A percentile compares a stretch with the other conserved stretches of the same genome.
Conservation (phyloP, 2,113 vertebrate species). For the Pseudorectes ferrugineus region DNA sequence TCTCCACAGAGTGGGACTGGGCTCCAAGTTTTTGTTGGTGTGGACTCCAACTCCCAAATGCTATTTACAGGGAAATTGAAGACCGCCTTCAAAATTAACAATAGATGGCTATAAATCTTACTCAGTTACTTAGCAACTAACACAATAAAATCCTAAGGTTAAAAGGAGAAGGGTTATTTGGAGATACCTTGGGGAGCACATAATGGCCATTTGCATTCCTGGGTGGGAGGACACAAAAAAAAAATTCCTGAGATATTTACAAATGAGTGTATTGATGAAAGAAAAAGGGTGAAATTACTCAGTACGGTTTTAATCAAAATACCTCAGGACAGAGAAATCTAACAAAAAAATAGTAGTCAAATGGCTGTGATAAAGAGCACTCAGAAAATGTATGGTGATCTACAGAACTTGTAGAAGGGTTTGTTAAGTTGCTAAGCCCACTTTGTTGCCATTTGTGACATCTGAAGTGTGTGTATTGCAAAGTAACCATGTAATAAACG, state of each 20-base stretch:
- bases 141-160: constrained; percentile 69
- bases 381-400: not conserved
- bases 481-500: not conserved
- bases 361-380: constrained; percentile 13
- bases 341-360: not conserved
- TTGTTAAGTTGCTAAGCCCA: not conserved
- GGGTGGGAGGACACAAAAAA: constrained; percentile 21
- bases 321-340: not conserved
- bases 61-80: constrained; percentile 67
- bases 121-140: constrained; percentile 80
- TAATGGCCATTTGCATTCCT: constrained; percentile 49
- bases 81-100: constrained; percentile 74
- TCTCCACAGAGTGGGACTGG: not conserved
- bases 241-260: constrained; percentile 41
- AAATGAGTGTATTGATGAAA: constrained; percentile 29
- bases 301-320: constrained; percentile 20
- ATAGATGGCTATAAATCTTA: constrained; percentile 77
- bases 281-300: constrained; percentile 37
- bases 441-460: not conserved
- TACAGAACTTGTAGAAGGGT: not conserved
- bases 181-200: constrained; percentile 58
- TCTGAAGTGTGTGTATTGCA: not conserved
- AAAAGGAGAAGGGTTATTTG: constrained; percentile 65
- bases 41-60: constrained; percentile 56
- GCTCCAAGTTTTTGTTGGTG: constrained; percentile 49